Base-by-base conservation (phyloP, 2,113 vertebrate genomes). In the Orientallactaga bullata region DNA sequence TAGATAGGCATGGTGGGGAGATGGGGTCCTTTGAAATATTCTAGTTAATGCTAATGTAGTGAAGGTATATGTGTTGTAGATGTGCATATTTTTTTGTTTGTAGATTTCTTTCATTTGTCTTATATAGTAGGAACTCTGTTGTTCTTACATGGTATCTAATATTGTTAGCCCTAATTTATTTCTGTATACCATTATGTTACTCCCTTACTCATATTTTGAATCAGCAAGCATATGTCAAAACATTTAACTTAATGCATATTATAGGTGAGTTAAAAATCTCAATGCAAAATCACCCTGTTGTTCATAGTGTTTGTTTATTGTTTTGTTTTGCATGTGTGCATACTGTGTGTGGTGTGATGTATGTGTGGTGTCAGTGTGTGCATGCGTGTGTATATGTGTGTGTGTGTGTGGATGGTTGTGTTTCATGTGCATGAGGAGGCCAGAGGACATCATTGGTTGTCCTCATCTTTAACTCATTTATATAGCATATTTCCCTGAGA, bases 191-290 rank as follows among this genome's bases (percentile, higher is more conserved):
- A 16, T 83, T 85, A 30, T 87, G 23, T 78, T 72, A 51, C 30
- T 65, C 28, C 30, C 16, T 87, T 89, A 81, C 89, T 94, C 24
- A 39, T 63, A 74, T 84, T 85, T 95, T 86, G 35, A 89, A 72
- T 71, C 42, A 79, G 20, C 5, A 80, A 94, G 35, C 69, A 0
- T n/a, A 72, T 30, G 65, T 86, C 32, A 79, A 68, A 80, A 72
- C 68, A 86, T 55, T 74, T 88, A 51, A 11, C 61, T 37, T 77
- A 85, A 35, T 92, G 55, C 3, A 76, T 77, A 65, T 92, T 61
- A 30, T 37, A 3, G 79, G 63, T 13, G 35, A 84, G 20, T 77
- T 88, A 88, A 65, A 84, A 51, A 12, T 28, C 60, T 58, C 12
- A 21, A 21, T 65, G 23, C 5, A 71, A 39, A 51, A 87, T 85